These are phyloP conservation scores for Thymelicus lineola DNA, from an alignment of 2,888 invertebrate species.

Conservation along the genomic window DNA sequence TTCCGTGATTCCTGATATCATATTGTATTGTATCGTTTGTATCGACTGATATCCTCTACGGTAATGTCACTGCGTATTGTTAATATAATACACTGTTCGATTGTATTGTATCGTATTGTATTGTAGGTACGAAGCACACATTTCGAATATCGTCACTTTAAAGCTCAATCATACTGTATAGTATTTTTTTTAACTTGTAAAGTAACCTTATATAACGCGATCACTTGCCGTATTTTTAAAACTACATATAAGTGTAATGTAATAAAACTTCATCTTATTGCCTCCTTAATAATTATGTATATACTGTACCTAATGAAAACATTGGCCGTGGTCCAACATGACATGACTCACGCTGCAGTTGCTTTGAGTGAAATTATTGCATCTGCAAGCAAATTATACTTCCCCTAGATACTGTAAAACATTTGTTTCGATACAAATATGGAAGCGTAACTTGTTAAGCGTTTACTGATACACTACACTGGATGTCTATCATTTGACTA, in stretches of 20 bases:
- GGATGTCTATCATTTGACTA: no score
- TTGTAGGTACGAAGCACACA: conserved; percentile 69
- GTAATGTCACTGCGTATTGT: conserved; percentile 62
- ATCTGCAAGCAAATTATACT: background rate
- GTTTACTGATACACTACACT: no score
- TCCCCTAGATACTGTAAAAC: background rate
- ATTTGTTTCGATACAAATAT: background rate
- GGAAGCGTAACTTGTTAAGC: background rate
- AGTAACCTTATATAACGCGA: conserved; percentile 37
- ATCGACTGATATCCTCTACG: conserved; percentile 47
- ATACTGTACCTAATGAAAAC: conserved; percentile 22
- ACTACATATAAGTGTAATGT: conserved; percentile 33
- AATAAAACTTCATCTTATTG: conserved; percentile 27
- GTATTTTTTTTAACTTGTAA: conserved; percentile 36
- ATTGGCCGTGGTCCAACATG: conserved; percentile 38
- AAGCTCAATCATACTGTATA: conserved; percentile 53
- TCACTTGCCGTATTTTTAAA: conserved; percentile 37
- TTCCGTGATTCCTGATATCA: conserved; percentile 63
- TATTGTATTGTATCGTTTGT: conserved; percentile 51
- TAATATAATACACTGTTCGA: conserved; percentile 57
- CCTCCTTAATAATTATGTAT: conserved; percentile 19
- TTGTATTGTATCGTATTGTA: conserved; percentile 59
- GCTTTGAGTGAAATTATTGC: background rate
- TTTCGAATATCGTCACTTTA: conserved; percentile 58
- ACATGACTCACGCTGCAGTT: conserved; percentile 18